phyloP scores from a whole-genome alignment of 1,140 invertebrate genomes.

The Andrena cerasifolii region DNA sequence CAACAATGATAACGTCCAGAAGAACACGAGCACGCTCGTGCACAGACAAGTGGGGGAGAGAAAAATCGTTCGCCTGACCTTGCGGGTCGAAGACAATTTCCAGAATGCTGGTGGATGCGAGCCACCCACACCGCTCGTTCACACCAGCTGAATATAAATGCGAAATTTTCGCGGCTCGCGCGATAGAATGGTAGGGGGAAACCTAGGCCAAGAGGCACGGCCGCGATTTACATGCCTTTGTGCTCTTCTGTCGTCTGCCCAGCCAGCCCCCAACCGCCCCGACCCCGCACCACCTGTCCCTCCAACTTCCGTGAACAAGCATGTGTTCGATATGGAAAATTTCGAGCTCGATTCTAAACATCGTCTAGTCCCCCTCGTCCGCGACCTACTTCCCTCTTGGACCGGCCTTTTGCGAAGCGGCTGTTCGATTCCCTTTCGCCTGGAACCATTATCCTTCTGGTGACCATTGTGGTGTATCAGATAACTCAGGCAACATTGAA shows the following conservation, averaged over 20 bases:
- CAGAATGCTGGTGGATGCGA: slow-evolving; percentile 13
- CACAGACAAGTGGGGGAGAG: not conserved
- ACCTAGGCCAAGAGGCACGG: not conserved
- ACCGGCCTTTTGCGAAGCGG: not conserved
- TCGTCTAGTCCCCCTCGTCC: not conserved
- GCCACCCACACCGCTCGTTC: slow-evolving; percentile 14
- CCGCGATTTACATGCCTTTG: slow-evolving; percentile 61
- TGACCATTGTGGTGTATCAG: not conserved
- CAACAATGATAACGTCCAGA: too few relatives aligned
- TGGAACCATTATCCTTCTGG: not conserved
- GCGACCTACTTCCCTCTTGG: not conserved
- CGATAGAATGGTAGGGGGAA: slow-evolving; percentile 13
- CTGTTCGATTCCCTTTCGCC: not conserved
- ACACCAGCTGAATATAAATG: slow-evolving; percentile 63
- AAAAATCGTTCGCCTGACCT: slow-evolving; percentile 45
- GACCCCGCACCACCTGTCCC: slow-evolving; percentile 13
- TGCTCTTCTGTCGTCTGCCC: not conserved
- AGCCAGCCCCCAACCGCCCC: not conserved
- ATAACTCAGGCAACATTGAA: too few relatives aligned
- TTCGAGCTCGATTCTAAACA: slow-evolving; percentile 29
- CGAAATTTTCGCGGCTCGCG: slow-evolving; percentile 52
- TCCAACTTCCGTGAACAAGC: slow-evolving; percentile 8
- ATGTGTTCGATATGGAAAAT: slow-evolving; percentile 50
- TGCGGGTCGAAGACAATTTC: slow-evolving; percentile 45
- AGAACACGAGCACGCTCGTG: too few relatives aligned